These are phyloP conservation scores for Peribatodes rhomboidaria DNA, from an alignment of 2,888 invertebrate genomes.

Conservation along the genomic window DNA sequence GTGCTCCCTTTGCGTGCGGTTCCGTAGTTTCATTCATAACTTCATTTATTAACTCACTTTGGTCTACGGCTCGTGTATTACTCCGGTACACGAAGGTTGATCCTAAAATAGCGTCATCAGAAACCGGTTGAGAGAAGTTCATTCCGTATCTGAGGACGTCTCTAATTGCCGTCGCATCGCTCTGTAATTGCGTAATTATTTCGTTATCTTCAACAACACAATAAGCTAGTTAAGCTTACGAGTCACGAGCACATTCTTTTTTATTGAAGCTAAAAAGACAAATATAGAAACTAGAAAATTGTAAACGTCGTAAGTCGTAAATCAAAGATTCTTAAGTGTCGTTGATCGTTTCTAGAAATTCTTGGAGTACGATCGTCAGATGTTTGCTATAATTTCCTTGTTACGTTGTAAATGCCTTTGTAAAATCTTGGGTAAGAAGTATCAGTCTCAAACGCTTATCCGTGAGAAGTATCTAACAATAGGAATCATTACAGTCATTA, in stretches of 20 bases:
- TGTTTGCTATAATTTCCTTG: slow-evolving; percentile 47
- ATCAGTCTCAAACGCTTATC: slow-evolving; percentile 47
- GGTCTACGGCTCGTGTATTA: slow-evolving; percentile 23
- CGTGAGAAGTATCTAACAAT: slow-evolving; percentile 69
- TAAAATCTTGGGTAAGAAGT: slow-evolving; percentile 45
- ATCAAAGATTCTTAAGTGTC: slow-evolving; percentile 13
- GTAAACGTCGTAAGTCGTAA: slow-evolving; percentile 10
- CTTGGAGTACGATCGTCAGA: slow-evolving; percentile 6
- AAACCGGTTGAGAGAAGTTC: slow-evolving; percentile 43
- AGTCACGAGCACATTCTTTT: slow-evolving; percentile 25
- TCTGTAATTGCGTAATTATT: slow-evolving; percentile 47
- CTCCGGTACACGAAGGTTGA: slow-evolving; percentile 33
- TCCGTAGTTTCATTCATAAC: slow-evolving; percentile 48
- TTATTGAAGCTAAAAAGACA: slow-evolving; percentile 13
- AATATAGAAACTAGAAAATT: slow-evolving; percentile 11
- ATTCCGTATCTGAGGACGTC: slow-evolving; percentile 42
- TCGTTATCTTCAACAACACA: slow-evolving; percentile 47
- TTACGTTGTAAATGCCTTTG: slow-evolving; percentile 53
- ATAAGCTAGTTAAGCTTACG: slow-evolving; percentile 36
- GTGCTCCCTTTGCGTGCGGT: slow-evolving; percentile 42
- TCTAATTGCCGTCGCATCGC: slow-evolving; percentile 47
- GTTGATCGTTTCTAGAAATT: slow-evolving; percentile 21
- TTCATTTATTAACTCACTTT: slow-evolving; percentile 33
- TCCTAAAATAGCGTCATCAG: slow-evolving; percentile 44
- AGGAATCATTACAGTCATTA: slow-evolving; percentile 58